Conservation (phyloP, 2,888 invertebrate species). For the Campaea margaritaria region DNA sequence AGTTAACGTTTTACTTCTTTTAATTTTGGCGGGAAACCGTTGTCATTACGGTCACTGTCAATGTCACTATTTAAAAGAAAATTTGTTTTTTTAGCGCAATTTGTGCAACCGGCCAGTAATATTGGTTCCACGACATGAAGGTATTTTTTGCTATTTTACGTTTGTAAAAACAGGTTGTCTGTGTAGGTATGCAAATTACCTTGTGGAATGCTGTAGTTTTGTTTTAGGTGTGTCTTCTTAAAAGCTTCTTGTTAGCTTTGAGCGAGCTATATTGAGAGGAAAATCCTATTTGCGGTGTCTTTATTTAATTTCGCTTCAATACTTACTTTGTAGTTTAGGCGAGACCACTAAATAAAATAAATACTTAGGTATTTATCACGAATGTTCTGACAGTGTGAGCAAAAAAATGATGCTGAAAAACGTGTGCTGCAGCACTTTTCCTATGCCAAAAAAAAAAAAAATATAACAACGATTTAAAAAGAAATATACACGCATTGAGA, state of each 20-base stretch:
- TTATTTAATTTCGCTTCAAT: conserved; percentile 3
- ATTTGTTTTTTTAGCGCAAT: conserved; percentile 7
- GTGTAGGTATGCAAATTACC: conserved; percentile 40
- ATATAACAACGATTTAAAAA: too few relatives aligned
- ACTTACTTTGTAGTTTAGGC: background rate
- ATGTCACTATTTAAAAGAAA: conserved; percentile 2
- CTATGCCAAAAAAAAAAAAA: too few relatives aligned
- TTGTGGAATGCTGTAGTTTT: conserved; percentile 37
- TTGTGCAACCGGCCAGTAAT: conserved; percentile 15
- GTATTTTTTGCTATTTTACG: conserved; percentile 38
- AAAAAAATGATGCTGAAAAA: too few relatives aligned
- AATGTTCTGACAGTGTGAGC: too few relatives aligned
- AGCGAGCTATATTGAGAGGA: conserved; percentile 9
- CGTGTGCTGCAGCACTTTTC: too few relatives aligned
- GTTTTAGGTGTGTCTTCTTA: conserved; percentile 39
- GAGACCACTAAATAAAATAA: too few relatives aligned
- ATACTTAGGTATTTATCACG: too few relatives aligned
- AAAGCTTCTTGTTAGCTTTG: conserved; percentile 33
- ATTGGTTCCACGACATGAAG: conserved; percentile 22
- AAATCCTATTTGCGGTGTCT: conserved; percentile 2
- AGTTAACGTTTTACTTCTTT: background rate
- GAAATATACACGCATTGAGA: too few relatives aligned
- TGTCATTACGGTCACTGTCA: conserved; percentile 17
- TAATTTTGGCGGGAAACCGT: conserved; percentile 11
- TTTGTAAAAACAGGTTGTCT: conserved; percentile 37